Evolutionary conservation across 1,140 invertebrate genomes (phyloP), one percentile per base, ranked within the genome.

Genomic region (Lepidurus apus): DNA sequence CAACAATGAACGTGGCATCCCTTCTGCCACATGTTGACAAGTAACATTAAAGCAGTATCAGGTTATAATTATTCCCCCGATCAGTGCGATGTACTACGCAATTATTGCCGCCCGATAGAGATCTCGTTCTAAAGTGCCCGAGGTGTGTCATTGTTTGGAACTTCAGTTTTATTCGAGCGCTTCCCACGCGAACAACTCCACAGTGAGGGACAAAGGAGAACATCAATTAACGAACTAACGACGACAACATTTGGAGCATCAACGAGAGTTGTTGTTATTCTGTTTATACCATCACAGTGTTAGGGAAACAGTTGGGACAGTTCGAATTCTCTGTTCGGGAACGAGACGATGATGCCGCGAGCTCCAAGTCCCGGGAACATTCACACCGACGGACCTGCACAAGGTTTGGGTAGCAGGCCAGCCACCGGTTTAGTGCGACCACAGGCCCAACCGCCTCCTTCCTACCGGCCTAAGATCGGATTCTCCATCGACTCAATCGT

Each of bases 401-500:
- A 34, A 34, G 34, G 34, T 21, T 65, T 65, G 6, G 47, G 75
- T 24, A 47, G 17, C 75, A 43, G 47, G 42, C 77, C 65, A 21
- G 44, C 42, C 44, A 78, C 45, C 9, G 44, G 26, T 73, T 45
- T 26, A 43, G 34, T n/a, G 44, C 78, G n/a, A 42, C 42, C 65
- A 74, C 78, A 42, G 73, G 73, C 17, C 24, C 78, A 44, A 45
- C 78, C n/a, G 43, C 4, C 76, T 42, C 65, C 76, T 17, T 45
- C 43, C 65, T 42, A 43, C 73, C 73, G 78, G 45, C 78, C 78
- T 7, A 74, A 42, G 11, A 79, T 79, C 78, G 78, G 78, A 44
- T 79, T 79, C 78, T 79, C 78, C 13, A 79, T 79, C 78, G 78
- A 79, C n/a, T 79, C 75, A 7, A 65, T 65, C 53, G 53, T 65